phyloP scores from a whole-genome alignment of 2,888 invertebrate genomes.

The Conomelus anceps region DNA sequence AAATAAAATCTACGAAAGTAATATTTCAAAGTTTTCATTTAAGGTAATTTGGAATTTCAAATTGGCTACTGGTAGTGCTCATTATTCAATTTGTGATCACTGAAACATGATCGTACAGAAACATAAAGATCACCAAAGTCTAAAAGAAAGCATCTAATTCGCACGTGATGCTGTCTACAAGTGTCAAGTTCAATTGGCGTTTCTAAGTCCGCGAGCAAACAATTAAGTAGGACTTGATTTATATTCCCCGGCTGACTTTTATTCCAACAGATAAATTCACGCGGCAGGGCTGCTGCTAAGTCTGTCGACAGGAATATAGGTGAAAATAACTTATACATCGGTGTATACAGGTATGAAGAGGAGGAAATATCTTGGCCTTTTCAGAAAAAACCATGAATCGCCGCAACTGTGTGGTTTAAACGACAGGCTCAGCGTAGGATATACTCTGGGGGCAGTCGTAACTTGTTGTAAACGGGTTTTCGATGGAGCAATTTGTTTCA shows the following conservation, averaged over 20 bases:
- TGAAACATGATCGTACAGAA: neutral
- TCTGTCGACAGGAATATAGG: neutral
- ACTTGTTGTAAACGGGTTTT: neutral
- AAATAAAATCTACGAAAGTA: too few relatives aligned
- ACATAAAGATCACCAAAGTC: neutral
- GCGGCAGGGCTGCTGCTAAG: neutral
- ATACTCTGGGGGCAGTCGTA: neutral
- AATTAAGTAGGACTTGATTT: neutral
- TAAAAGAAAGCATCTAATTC: neutral
- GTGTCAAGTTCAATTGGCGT: conserved; percentile 10
- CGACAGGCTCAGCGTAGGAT: neutral
- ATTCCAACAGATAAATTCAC: neutral
- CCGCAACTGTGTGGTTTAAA: neutral
- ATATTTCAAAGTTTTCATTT: too few relatives aligned
- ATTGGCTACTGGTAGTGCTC: too few relatives aligned
- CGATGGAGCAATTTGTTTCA: neutral
- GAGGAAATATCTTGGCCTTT: neutral
- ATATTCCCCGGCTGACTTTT: neutral
- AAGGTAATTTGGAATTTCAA: neutral
- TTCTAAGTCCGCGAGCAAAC: neutral
- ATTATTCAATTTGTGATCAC: neutral
- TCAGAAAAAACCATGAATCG: neutral
- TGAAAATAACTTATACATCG: neutral
- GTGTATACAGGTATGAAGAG: neutral
- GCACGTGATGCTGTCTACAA: neutral